Evolutionary conservation across 2,113 vertebrate species (phyloP), one percentile per base, ranked within the genome.

Genomic region (Ancistrus triradiatus): DNA sequence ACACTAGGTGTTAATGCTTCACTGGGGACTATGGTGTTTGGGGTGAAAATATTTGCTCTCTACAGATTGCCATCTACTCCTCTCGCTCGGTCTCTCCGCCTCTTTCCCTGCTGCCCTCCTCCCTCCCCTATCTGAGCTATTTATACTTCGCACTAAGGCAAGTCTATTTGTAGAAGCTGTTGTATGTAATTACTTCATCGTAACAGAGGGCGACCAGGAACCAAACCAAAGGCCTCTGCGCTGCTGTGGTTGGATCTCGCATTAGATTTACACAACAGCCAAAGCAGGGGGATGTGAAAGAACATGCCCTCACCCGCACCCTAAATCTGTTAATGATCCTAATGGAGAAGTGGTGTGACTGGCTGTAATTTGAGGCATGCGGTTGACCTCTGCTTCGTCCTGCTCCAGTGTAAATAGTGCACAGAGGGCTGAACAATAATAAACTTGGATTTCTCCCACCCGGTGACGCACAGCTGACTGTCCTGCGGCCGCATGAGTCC

Each of bases 91-190:
- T 42, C 6, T 11, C 48, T 55, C 66, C 38, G 19, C 56, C 38
- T 3, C 37, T 50, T 47, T 57, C 43, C 24, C 49, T 22, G 3
- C 21, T 28, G 46, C 25, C 59, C 15, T 57, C 44, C 46, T 21
- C 22, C 58, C 59, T 46, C n/a, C 68, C 60, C 42, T 51, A 43
- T 61, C 38, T 38, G 49, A 17, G 40, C 60, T 76, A 76, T 76
- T 73, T 73, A 76, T 73, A 73, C 60, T 62, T 31, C 59, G 11
- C 14, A 47, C 28, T 25, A 31, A 49, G 33, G 35, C 57, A 14
- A 22, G 38, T 70, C 72, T 74, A 74, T 72, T 74, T 73, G 59
- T 69, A 28, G 71, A 56, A 38, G 47, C 37, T 7, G 35, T 60
- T 43, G 51, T 65, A 53, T 27, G 17, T 31, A 14, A 40, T 22